Conservation (phyloP, 2,888 invertebrate species). For the Dolichopus griseipennis region DNA sequence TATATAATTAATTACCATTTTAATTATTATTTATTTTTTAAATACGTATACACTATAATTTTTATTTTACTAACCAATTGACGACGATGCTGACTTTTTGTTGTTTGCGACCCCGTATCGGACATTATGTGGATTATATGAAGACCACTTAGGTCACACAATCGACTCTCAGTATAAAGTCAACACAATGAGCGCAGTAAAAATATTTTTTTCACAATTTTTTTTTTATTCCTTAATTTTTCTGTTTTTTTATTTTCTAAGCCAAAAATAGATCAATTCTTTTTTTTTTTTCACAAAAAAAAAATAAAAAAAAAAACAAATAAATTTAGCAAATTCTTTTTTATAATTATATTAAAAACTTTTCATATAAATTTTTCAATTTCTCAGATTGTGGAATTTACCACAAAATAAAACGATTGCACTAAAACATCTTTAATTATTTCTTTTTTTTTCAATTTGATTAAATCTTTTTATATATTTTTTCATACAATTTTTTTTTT, state of each 20-base stretch:
- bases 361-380: not conserved
- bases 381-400: not conserved
- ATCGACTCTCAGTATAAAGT: not conserved
- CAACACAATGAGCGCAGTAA: not conserved
- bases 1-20: conserved; percentile 10
- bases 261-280: not conserved
- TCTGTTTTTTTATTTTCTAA: not conserved
- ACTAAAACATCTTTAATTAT: not conserved
- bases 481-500: not conserved
- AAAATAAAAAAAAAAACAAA: not conserved
- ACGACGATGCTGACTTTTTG: conserved; percentile 33
- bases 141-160: not conserved
- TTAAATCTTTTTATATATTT: not conserved
- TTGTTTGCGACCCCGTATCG: conserved; percentile 37
- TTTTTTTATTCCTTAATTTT: not conserved
- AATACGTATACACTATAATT: not conserved
- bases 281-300: not conserved
- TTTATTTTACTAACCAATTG: conserved; percentile 39
- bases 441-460: too few relatives aligned
- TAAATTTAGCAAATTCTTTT: not conserved
- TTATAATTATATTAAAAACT: not conserved
- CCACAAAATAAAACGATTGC: not conserved
- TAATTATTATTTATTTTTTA: conserved; percentile 16
- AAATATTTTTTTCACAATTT: conserved; percentile 9
- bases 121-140: conserved; percentile 24